Conservation (phyloP, 23 tunicate species). For the Corella eumyota region DNA sequence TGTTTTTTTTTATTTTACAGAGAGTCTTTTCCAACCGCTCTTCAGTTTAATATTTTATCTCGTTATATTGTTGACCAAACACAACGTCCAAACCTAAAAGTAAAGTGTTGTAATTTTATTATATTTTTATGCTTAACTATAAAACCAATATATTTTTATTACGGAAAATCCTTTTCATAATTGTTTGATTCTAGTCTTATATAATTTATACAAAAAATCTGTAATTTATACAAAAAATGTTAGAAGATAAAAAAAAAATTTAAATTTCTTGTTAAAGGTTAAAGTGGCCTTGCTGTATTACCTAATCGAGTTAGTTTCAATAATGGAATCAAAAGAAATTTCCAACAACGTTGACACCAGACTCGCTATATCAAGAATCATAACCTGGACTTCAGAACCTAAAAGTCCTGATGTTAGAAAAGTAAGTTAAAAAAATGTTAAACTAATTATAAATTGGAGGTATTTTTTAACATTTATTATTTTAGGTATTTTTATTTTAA, state of each 20-base stretch:
- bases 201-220: no score
- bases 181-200: no score
- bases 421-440: slow-evolving; percentile 10
- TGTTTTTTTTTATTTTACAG: slow-evolving; percentile 15
- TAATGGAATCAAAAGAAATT: slow-evolving; percentile 61
- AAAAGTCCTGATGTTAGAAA: slow-evolving; percentile 86
- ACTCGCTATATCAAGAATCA: slow-evolving; percentile 62
- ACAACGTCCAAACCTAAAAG: slow-evolving; percentile 84
- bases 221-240: no score
- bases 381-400: slow-evolving; percentile 93
- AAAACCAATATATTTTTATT: no score
- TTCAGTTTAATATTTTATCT: slow-evolving; percentile 82
- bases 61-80: slow-evolving; percentile 87
- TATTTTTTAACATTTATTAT: no score
- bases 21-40: slow-evolving; percentile 42
- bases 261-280: no score
- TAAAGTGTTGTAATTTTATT: no score
- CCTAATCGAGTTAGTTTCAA: slow-evolving; percentile 50
- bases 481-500: no score
- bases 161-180: no score
- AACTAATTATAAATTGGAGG: background rate
- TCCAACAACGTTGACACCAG: slow-evolving; percentile 74
- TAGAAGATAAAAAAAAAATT: no score
- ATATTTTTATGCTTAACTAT: no score
- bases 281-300: slow-evolving; percentile 63